Evolutionary conservation across 2,888 invertebrate species (phyloP).

Genomic region (Leucophora obtusa): DNA sequence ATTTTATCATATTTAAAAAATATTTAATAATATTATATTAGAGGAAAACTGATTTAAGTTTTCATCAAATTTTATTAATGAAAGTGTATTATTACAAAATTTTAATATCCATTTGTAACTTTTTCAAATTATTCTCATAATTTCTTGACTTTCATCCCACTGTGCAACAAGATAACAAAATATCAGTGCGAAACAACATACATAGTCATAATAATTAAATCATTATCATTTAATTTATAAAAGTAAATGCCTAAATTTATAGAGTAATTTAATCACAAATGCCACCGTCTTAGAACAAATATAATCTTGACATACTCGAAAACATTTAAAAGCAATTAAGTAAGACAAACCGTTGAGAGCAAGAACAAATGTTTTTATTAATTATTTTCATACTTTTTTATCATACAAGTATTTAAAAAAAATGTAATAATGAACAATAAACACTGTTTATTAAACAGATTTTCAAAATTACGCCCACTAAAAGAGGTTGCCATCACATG

Average conservation of each 20-base stretch:
- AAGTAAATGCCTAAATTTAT: slow-evolving; percentile 24
- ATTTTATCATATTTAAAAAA: no score
- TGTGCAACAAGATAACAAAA: not conserved
- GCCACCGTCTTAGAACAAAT: slow-evolving; percentile 1
- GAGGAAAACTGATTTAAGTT: no score
- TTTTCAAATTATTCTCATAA: no score
- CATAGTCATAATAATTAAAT: not conserved
- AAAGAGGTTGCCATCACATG: not conserved
- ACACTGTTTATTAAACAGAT: no score
- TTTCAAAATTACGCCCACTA: not conserved
- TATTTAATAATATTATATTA: no score
- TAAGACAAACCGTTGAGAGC: not conserved
- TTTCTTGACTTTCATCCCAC: not conserved
- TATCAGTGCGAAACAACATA: not conserved
- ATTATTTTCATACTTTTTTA: not conserved
- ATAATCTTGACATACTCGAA: not conserved
- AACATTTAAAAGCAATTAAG: not conserved
- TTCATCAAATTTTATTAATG: no score
- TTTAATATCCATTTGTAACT: no score
- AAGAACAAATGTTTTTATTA: slow-evolving; percentile 8
- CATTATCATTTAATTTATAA: not conserved
- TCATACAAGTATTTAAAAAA: not conserved
- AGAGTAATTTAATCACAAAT: slow-evolving; percentile 7
- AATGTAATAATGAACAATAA: not conserved
- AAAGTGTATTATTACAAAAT: no score